These are phyloP conservation scores for Ericerus pela DNA, from an alignment of 1,140 invertebrate species.

Conservation along the genomic window DNA sequence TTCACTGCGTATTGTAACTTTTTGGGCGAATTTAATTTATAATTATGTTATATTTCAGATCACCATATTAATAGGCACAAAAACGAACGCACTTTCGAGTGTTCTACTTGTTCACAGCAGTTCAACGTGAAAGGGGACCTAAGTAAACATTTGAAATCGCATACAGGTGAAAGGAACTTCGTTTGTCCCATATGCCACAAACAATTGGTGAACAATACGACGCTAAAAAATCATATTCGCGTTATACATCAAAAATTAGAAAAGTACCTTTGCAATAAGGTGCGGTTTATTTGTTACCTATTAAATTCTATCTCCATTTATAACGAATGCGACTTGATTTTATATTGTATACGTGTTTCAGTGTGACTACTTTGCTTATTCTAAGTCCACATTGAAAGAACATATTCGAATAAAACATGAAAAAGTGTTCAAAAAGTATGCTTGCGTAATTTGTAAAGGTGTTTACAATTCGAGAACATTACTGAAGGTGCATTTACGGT, in stretches of 20 bases:
- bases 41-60: background rate
- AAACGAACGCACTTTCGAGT: background rate
- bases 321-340: background rate
- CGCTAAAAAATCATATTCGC: background rate
- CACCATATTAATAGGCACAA: background rate
- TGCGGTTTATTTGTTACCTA: background rate
- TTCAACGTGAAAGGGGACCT: background rate
- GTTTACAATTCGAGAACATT: background rate
- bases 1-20: background rate
- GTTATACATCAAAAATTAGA: background rate
- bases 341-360: background rate
- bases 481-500: background rate
- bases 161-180: background rate
- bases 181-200: background rate
- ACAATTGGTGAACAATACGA: background rate
- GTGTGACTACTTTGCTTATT: background rate
- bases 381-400: background rate
- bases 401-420: slow-evolving; percentile 2
- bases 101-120: background rate
- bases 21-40: background rate
- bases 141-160: background rate
- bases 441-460: background rate
- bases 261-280: background rate
- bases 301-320: background rate
- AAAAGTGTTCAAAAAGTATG: background rate